A percentile compares a stretch with the other conserved stretches of the same genome.
These are phyloP conservation scores for Drosophila putrida DNA, from an alignment of 2,888 invertebrate genomes.

Conservation along the genomic window DNA sequence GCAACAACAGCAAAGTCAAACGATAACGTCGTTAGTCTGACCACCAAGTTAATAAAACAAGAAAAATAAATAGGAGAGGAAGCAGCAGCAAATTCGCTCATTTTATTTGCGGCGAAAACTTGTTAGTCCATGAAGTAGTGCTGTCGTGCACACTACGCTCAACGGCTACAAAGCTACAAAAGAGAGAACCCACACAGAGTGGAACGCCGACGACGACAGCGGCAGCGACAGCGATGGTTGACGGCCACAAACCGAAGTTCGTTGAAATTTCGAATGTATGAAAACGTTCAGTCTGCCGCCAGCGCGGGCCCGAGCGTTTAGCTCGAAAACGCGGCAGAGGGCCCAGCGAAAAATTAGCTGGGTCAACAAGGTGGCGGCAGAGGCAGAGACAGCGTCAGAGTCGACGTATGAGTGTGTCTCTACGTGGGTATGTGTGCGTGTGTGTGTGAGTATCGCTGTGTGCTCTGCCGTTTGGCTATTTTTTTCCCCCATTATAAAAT, in stretches of 20 bases:
- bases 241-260: conserved; percentile 70
- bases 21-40: conserved; percentile 17
- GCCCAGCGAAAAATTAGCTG: conserved; percentile 62
- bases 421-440: conserved; percentile 19
- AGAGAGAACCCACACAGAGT: conserved; percentile 50
- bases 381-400: conserved; percentile 18
- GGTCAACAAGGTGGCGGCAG: conserved; percentile 47
- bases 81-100: conserved; percentile 4
- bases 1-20: conserved; percentile 17
- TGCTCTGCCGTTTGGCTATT: conserved; percentile 42
- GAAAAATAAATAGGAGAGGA: conserved; percentile 19
- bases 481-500: conserved; percentile 51
- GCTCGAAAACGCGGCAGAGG: conserved; percentile 71
- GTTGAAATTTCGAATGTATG: conserved; percentile 76
- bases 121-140: conserved; percentile 12
- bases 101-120: conserved; percentile 34
- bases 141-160: conserved; percentile 2
- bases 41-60: conserved; percentile 23
- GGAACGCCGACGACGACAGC: conserved; percentile 56
- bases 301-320: conserved; percentile 75
- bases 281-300: conserved; percentile 78
- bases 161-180: conserved; percentile 54
- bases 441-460: conserved; percentile 47
- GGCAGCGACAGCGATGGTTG: conserved; percentile 50
- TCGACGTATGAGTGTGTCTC: conserved; percentile 20